Percentiles rank a stretch among this genome's conserved stretches.
These are phyloP conservation scores for Eupristina koningsbergeri DNA, from an alignment of 1,140 invertebrate genomes.

Conservation along the genomic window DNA sequence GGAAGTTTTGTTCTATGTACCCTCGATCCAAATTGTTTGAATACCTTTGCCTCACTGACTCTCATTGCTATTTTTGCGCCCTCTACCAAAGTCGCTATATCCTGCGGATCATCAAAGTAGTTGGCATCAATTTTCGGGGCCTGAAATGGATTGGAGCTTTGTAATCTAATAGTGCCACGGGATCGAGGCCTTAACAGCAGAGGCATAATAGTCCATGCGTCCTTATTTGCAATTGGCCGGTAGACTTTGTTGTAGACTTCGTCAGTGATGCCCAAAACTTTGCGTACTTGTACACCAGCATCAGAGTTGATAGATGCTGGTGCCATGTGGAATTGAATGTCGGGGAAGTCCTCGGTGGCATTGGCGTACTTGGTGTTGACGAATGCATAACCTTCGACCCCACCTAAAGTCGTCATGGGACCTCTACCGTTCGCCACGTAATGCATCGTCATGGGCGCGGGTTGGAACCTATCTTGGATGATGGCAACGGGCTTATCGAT, in stretches of 20 bases:
- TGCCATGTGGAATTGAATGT: constrained; percentile 91
- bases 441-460: constrained; percentile 84
- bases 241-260: constrained; percentile 85
- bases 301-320: constrained; percentile 89
- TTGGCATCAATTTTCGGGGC: constrained; percentile 91
- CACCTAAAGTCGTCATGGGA: constrained; percentile 88
- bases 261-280: constrained; percentile 88
- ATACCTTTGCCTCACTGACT: constrained; percentile 83
- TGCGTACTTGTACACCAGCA: constrained; percentile 81
- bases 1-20: constrained; percentile 83
- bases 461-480: constrained; percentile 81
- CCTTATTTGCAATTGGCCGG: constrained; percentile 82
- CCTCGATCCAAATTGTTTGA: constrained; percentile 85
- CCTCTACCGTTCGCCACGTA: constrained; percentile 84
- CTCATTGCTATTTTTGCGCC: constrained; percentile 84
- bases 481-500: constrained; percentile 84
- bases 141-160: constrained; percentile 85
- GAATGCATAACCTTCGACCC: constrained; percentile 88
- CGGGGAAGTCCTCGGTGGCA: constrained; percentile 81
- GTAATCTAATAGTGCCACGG: constrained; percentile 82
- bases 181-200: constrained; percentile 86
- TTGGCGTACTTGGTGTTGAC: constrained; percentile 88
- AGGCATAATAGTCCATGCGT: constrained; percentile 89
- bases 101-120: constrained; percentile 85
- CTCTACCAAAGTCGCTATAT: constrained; percentile 85